phyloP scores from a whole-genome alignment of 2,113 vertebrate genomes.

The Rhinichthys klamathensis region DNA sequence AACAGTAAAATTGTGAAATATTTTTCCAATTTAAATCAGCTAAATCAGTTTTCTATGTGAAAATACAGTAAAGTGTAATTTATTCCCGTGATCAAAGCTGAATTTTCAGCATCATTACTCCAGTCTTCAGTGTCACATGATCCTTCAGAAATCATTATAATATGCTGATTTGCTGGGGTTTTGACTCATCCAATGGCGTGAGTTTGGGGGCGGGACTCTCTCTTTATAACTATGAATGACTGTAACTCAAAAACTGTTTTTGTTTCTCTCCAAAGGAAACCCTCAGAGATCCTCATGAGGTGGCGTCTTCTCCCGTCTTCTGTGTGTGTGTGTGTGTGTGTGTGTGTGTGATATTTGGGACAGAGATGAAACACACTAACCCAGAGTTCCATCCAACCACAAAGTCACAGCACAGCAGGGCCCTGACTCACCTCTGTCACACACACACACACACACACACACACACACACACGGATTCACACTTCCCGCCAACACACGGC shows the following conservation, averaged over 20 bases:
- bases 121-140: too few relatives aligned
- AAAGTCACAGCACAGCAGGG: slow-evolving; percentile 42
- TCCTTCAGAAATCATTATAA: too few relatives aligned
- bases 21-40: too few relatives aligned
- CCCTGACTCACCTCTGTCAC: slow-evolving; percentile 49
- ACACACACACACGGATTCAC: slow-evolving; percentile 39
- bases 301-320: neutral
- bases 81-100: too few relatives aligned
- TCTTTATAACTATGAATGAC: slow-evolving; percentile 7
- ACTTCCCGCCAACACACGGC: slow-evolving; percentile 39
- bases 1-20: too few relatives aligned
- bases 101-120: too few relatives aligned
- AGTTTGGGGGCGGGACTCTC: neutral
- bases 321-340: too few relatives aligned
- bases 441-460: slow-evolving; percentile 28
- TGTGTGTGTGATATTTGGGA: slow-evolving; percentile 16
- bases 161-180: neutral
- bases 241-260: neutral
- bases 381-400: slow-evolving; percentile 22
- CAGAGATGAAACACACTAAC: slow-evolving; percentile 45
- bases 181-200: neutral
- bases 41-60: too few relatives aligned
- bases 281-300: neutral
- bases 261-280: neutral
- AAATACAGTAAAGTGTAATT: too few relatives aligned